Percentiles rank a stretch among this genome's conserved stretches.
phyloP scores from a whole-genome alignment of 2,113 vertebrate genomes.

The Solenodon paradoxus region DNA sequence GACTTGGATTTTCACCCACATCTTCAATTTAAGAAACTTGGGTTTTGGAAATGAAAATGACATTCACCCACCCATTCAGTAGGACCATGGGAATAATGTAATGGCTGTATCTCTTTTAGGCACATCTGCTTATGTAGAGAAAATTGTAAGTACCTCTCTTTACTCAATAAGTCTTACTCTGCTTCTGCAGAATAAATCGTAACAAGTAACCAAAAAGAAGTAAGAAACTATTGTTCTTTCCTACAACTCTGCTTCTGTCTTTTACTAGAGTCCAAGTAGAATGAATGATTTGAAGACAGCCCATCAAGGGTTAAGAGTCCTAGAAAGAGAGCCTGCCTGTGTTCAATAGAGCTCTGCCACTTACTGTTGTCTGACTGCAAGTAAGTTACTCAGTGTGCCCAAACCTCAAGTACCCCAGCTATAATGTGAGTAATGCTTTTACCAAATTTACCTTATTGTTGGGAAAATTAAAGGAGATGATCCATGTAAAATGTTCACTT shows the following conservation, averaged over 20 bases:
- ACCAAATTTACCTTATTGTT: neutral
- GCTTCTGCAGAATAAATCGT: neutral
- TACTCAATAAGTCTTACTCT: neutral
- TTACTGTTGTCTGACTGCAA: neutral
- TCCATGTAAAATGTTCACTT: neutral
- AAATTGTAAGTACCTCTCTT: neutral
- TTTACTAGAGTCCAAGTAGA: neutral
- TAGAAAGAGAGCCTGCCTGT: neutral
- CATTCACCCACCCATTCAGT: neutral
- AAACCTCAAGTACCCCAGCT: neutral
- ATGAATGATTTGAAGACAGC: neutral
- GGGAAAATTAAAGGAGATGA: neutral
- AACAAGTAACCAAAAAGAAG: neutral
- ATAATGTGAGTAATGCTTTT: neutral
- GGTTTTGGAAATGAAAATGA: neutral
- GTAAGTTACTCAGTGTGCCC: neutral
- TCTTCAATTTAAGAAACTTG: neutral
- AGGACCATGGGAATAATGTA: neutral
- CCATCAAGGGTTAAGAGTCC: neutral
- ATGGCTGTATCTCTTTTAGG: neutral
- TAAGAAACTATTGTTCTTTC: no score
- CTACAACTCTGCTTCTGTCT: neutral
- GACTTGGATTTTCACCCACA: neutral
- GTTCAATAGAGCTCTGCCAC: neutral
- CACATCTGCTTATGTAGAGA: neutral